Evolutionary conservation across 2,113 vertebrate species (phyloP), one percentile per base, ranked within the genome.

Genomic region (Neotoma lepida): DNA sequence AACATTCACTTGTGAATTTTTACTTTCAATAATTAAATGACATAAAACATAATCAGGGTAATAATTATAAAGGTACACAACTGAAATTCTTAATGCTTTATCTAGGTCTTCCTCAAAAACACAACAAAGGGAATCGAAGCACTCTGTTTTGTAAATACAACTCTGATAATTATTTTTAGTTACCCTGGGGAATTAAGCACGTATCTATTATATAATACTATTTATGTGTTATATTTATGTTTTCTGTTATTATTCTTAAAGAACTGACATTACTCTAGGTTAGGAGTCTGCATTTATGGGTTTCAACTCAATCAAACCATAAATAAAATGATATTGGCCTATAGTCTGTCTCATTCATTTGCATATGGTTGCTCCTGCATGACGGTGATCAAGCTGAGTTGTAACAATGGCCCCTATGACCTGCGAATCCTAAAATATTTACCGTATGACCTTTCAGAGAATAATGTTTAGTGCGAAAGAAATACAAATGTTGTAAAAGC

Each of bases 381-480:
- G 39, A 44, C 0, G 4, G 12, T 58, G n/a, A 78, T 33, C 22
- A 28, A 94, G 51, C n/a, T 74, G 26, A 94, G 28, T 39, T 85
- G 41, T 44, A 35, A 90, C 2, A 14, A 68, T 26, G 86, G 20
- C 73, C 4, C 46, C 1, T 35, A 33, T 61, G 9, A 64, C 9
- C 6, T 78, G 6, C 0, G 10, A 78, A 93, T 18, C 22, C 24
- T 91, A 68, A 90, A 78, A 73, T 86, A 90, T 73, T 93, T 94
- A 87, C 7, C 13, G 66, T 51, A 5, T 94, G 39, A 63, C 0
- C 33, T 89, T 88, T 82, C 66, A 33, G 15, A 90, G 61, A 86
- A 81, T 91, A 76, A 89, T 90, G 4, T 14, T 78, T 84, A 71
- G n/a, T 87, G 20, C 4, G 86, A 94, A 96, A 88, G 71, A 86